phyloP scores from a whole-genome alignment of 2,113 vertebrate species.

The Psittacula cyanocephala region DNA sequence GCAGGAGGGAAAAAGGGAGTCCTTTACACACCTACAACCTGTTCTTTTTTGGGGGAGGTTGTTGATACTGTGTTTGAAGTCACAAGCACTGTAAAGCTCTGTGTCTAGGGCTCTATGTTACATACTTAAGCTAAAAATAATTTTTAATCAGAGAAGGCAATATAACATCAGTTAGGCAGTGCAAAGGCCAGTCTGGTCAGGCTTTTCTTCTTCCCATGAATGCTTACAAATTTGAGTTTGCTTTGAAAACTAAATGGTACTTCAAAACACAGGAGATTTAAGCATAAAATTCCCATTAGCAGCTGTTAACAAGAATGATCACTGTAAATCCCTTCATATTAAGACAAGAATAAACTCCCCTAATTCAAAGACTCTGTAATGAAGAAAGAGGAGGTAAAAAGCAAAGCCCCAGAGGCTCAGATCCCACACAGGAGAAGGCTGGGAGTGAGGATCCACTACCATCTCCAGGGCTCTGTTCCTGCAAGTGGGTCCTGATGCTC shows the following conservation, averaged over 20 bases:
- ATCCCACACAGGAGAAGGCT: not conserved
- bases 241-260: not conserved
- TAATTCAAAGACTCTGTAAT: not conserved
- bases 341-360: not conserved
- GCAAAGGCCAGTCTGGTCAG: not conserved
- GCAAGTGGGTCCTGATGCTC: fast-evolving
- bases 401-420: not conserved
- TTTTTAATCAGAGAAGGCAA: not conserved
- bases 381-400: not conserved
- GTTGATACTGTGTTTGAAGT: not conserved
- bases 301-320: not conserved
- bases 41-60: not conserved
- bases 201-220: not conserved
- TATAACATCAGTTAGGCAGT: not conserved
- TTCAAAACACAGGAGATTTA: slow-evolving; percentile 11
- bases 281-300: not conserved
- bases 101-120: not conserved
- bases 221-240: not conserved
- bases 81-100: not conserved
- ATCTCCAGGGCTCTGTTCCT: not conserved
- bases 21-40: not conserved
- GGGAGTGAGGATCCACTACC: fast-evolving
- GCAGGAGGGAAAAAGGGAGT: not conserved
- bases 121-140: not conserved
- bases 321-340: not conserved